phyloP scores from a whole-genome alignment of 1,140 invertebrate genomes.

The Meloidogyne floridensis region DNA sequence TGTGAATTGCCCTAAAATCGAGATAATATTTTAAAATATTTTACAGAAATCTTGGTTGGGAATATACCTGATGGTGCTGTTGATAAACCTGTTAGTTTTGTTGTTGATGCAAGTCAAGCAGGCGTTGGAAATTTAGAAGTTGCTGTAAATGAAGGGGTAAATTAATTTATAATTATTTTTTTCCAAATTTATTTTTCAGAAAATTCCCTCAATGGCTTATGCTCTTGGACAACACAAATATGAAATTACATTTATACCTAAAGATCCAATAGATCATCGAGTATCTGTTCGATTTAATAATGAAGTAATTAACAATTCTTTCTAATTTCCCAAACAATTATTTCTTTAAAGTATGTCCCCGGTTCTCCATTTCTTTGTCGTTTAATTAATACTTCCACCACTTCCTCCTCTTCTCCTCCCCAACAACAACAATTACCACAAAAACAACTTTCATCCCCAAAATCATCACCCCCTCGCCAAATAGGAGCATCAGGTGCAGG shows the following conservation, averaged over 20 bases:
- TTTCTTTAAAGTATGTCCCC: slow-evolving; percentile 75
- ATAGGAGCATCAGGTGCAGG: slow-evolving; percentile 78
- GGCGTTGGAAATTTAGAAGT: slow-evolving; percentile 98
- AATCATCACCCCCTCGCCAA: slow-evolving; percentile 67
- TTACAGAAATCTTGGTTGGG: slow-evolving; percentile 81
- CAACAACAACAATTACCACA: slow-evolving; percentile 27
- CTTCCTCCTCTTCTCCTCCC: neutral
- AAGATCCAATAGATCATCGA: slow-evolving; percentile 87
- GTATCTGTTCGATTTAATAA: slow-evolving; percentile 97
- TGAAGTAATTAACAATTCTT: slow-evolving; percentile 68
- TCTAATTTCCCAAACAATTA: neutral
- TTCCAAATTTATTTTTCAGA: slow-evolving; percentile 6
- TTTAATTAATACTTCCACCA: slow-evolving; percentile 32
- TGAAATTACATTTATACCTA: slow-evolving; percentile 90
- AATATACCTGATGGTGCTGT: slow-evolving; percentile 83
- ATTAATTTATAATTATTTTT: slow-evolving; percentile 72
- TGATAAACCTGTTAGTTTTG: slow-evolving; percentile 84
- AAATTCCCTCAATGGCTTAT: slow-evolving; percentile 87
- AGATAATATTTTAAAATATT: neutral
- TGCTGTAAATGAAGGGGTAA: slow-evolving; percentile 85
- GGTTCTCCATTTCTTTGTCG: slow-evolving; percentile 67
- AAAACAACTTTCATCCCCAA: neutral
- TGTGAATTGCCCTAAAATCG: no score
- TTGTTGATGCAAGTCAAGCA: slow-evolving; percentile 91
- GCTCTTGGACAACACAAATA: slow-evolving; percentile 90